These are phyloP conservation scores for Lomographa bimaculata DNA, from an alignment of 2,888 invertebrate genomes.

Conservation along the genomic window DNA sequence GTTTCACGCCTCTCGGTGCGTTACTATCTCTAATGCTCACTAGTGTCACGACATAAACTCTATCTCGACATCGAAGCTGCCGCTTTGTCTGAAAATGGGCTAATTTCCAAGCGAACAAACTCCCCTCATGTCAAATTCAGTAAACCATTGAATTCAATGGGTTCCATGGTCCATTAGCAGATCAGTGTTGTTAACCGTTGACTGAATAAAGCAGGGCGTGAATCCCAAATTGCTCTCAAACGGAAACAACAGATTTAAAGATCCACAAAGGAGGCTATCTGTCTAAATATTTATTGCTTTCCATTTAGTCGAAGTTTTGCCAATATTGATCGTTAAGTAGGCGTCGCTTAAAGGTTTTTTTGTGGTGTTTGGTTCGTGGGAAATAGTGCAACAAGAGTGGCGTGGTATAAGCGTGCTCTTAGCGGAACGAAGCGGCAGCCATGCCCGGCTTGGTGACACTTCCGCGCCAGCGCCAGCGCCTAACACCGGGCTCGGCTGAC, in stretches of 20 bases:
- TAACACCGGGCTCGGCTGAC: constrained; percentile 60
- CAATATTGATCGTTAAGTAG: constrained; percentile 13
- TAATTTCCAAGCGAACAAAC: neutral
- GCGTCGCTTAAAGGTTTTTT: constrained; percentile 23
- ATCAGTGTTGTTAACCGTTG: constrained; percentile 6
- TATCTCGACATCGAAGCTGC: constrained; percentile 31
- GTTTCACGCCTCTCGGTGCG: constrained; percentile 72
- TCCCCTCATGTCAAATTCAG: neutral
- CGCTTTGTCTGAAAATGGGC: constrained; percentile 14
- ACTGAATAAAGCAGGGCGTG: constrained; percentile 48
- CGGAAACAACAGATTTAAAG: constrained; percentile 45
- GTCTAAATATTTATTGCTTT: constrained; percentile 16
- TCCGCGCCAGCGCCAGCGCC: constrained; percentile 54
- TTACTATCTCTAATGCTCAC: constrained; percentile 49
- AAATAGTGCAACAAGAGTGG: constrained; percentile 44
- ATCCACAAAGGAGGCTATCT: constrained; percentile 9
- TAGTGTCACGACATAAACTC: constrained; percentile 41
- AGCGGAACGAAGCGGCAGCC: constrained; percentile 70
- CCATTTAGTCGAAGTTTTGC: constrained; percentile 7
- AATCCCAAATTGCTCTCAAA: constrained; percentile 47
- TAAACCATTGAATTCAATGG: constrained; percentile 9
- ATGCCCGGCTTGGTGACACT: constrained; percentile 67
- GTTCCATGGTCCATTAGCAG: constrained; percentile 16
- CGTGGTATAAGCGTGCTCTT: constrained; percentile 49
- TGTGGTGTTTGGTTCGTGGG: constrained; percentile 42